Conservation (phyloP, 1,140 invertebrate genomes). For the Rhopalosiphum padi region DNA sequence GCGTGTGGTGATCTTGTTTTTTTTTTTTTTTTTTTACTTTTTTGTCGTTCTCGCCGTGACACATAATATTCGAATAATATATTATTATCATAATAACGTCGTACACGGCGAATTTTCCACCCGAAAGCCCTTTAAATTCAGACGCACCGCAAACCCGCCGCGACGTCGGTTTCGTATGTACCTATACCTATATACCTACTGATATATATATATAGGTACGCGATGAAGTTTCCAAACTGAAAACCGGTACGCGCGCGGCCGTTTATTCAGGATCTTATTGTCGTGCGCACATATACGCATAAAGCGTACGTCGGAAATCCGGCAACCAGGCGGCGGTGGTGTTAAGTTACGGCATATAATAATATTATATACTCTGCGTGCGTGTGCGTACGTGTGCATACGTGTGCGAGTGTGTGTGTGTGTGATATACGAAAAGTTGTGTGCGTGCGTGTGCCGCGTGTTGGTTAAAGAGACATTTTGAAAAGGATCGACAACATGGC, state of each 20-base stretch:
- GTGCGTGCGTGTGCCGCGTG: slow-evolving; percentile 35
- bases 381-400: not conserved
- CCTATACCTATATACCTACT: not conserved
- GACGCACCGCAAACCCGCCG: not conserved
- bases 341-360: slow-evolving; percentile 50
- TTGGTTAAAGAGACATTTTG: slow-evolving; percentile 57
- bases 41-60: not conserved
- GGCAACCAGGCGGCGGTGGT: slow-evolving; percentile 48
- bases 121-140: slow-evolving; percentile 14
- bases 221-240: slow-evolving; percentile 6
- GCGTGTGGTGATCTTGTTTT: not conserved
- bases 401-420: too few relatives aligned
- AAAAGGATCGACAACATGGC: slow-evolving; percentile 58
- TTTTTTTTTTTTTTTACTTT: not conserved
- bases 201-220: not conserved
- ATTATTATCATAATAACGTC: not conserved
- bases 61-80: not conserved
- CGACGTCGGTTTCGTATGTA: not conserved
- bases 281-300: not conserved
- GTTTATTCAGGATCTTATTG: slow-evolving; percentile 37
- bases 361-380: not conserved
- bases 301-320: slow-evolving; percentile 40
- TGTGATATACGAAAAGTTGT: slow-evolving; percentile 48
- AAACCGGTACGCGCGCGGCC: slow-evolving; percentile 23
- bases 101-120: not conserved